These are phyloP conservation scores for Anomalospiza imberbis DNA, from an alignment of 2,797 vertebrate species.

Conservation along the genomic window DNA sequence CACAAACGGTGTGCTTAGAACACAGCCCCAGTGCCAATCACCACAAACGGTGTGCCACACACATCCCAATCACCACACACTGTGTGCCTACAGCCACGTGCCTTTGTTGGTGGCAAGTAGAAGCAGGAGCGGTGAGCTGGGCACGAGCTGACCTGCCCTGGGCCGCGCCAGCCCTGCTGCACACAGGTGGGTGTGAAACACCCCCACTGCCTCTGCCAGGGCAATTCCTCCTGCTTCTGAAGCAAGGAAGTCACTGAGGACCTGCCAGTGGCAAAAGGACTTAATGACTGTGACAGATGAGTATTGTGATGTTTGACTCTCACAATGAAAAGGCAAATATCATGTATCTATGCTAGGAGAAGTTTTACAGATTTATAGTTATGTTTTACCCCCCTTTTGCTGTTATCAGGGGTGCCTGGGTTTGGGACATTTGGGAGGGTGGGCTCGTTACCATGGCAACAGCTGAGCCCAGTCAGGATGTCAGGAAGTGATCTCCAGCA, in stretches of 20 bases:
- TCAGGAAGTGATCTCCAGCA: not conserved
- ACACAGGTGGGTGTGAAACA: not conserved
- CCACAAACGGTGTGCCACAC: too few species aligned
- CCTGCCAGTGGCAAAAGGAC: not conserved
- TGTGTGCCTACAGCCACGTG: too few species aligned
- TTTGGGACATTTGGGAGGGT: not conserved
- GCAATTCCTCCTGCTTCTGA: not conserved
- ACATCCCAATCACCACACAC: too few species aligned
- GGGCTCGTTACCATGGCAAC: not conserved
- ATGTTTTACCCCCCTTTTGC: not conserved
- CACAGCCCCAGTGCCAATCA: too few species aligned
- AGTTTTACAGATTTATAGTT: not conserved
- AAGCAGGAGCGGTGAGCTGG: not conserved
- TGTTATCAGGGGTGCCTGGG: not conserved
- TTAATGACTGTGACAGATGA: accelerated
- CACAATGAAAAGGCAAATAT: not conserved
- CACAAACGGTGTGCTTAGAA: too few species aligned
- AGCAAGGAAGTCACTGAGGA: not conserved
- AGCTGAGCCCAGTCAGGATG: not conserved
- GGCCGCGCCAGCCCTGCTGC: accelerated
- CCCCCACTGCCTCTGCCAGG: not conserved
- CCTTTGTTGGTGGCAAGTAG: not conserved
- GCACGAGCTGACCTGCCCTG: accelerated
- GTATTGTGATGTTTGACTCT: accelerated
- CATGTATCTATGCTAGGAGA: not conserved